Percentiles rank a stretch among this genome's conserved stretches.
Evolutionary conservation across 1,140 invertebrate genomes (phyloP).

Genomic region (Mizuhopecten yessoensis): DNA sequence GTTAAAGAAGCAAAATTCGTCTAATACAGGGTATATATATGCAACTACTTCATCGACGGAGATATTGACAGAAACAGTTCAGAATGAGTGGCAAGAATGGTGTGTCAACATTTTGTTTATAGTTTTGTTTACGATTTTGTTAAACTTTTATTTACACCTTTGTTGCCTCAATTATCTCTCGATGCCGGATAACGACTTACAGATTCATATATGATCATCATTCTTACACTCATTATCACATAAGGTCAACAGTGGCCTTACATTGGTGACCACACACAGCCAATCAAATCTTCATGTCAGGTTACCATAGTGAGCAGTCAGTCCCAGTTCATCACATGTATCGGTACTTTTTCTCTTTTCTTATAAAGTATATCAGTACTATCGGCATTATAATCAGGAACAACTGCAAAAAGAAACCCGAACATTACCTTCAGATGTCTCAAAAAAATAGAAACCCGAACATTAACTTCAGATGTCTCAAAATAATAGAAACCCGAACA

Average conservation of each 20-base stretch:
- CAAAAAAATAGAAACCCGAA: too few species aligned
- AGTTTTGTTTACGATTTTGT: neutral
- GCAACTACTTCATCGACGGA: too few species aligned
- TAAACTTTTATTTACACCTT: neutral
- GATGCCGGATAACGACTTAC: too few species aligned
- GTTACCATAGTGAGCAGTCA: neutral
- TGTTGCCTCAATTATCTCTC: too few species aligned
- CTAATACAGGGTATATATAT: too few species aligned
- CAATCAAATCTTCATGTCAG: neutral
- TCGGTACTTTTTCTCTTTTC: conserved; percentile 43
- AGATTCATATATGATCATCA: too few species aligned
- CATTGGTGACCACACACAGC: neutral
- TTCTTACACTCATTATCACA: too few species aligned
- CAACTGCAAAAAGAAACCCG: conserved; percentile 28
- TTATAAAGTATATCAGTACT: conserved; percentile 43
- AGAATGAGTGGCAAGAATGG: neutral
- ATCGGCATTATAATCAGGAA: conserved; percentile 8
- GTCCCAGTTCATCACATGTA: neutral
- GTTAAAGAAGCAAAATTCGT: too few species aligned
- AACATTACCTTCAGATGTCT: too few species aligned
- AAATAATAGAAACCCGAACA: too few species aligned
- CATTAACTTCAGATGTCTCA: too few species aligned
- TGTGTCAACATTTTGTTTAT: neutral
- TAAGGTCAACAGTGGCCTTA: neutral
- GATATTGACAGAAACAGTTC: too few species aligned